Conservation (phyloP, 2,113 vertebrate species). For the Indri indri region DNA sequence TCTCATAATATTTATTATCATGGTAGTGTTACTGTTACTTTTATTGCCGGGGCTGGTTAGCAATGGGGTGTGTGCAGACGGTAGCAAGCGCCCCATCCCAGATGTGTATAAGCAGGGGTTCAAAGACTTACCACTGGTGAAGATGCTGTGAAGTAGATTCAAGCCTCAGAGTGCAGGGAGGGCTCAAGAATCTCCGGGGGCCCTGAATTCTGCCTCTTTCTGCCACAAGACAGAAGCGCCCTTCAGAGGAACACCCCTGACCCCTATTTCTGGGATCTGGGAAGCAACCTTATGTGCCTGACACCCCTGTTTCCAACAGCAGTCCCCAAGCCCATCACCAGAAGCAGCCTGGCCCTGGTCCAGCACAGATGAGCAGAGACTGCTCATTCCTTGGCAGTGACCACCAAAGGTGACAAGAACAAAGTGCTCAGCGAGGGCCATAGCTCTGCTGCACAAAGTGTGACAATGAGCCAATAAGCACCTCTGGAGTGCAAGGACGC, state of each 20-base stretch:
- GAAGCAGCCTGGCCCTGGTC: constrained; percentile 83
- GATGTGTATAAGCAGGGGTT: background rate
- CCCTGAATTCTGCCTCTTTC: background rate
- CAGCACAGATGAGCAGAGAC: constrained; percentile 80
- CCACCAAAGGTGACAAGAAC: constrained; percentile 76
- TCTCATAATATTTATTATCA: background rate
- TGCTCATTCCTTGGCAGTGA: constrained; percentile 81
- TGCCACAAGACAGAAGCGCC: background rate
- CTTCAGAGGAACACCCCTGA: background rate
- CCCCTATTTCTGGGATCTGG: background rate
- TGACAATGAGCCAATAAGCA: background rate
- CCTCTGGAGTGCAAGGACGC: background rate
- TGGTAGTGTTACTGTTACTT: background rate
- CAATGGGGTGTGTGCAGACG: background rate
- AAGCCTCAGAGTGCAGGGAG: background rate
- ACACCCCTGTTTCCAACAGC: constrained; percentile 7
- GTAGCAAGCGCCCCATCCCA: background rate
- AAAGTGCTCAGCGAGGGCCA: constrained; percentile 76
- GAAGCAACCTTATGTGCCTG: background rate
- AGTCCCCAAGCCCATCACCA: constrained; percentile 80
- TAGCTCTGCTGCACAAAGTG: constrained; percentile 75
- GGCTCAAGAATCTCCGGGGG: background rate
- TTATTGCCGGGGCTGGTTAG: background rate
- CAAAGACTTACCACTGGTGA: background rate
- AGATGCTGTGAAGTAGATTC: background rate